Evolutionary conservation across 2,113 vertebrate genomes (phyloP), one percentile per base, ranked within the genome.

Genomic region (Caloenas nicobarica): DNA sequence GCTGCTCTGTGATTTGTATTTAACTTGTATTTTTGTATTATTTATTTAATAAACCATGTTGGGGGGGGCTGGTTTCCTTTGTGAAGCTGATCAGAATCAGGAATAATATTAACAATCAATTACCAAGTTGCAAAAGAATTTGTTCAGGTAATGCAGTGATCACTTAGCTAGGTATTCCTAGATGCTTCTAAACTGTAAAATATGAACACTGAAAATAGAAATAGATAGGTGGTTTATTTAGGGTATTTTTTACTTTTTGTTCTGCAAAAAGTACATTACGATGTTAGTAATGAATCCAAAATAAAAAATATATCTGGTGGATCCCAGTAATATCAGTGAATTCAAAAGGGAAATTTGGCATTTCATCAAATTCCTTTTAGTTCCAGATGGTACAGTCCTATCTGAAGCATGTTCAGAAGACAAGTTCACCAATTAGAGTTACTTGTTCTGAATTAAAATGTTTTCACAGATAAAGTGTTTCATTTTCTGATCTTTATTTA

Each of bases 381-480:
- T 44, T 94, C 91, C 95, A 96, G 93, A 96, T 94, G 79, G 68
- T 69, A 38, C 51, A 81, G 62, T 68, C 83, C 74, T 92, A 31
- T 81, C 69, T 65, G 70, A 92, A 94, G 56, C 86, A 89, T 58
- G 68, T 76, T 89, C 48, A 89, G 74, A 91, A 83, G 82, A 61
- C 33, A 92, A 81, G 50, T 88, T 88, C 84, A 94, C 40, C 81
- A 91, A 70, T 93, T 92, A 80, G 25, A 50, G 24, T 78, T 70
- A 48, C 65, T 73, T 93, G 28, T 85, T 89, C 87, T 79, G 73
- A 87, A 88, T 92, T 92, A 92, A 86, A 82, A 74, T 93, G 44
- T 82, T 94, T 89, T 89, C 66, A 80, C 33, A 72, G 51, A 74
- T 33, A 71, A 74, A 84, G 5, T 38, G 17, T 48, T 89, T 81